Evolutionary conservation across 2,797 vertebrate species (phyloP).

Genomic region (Periparus ater): DNA sequence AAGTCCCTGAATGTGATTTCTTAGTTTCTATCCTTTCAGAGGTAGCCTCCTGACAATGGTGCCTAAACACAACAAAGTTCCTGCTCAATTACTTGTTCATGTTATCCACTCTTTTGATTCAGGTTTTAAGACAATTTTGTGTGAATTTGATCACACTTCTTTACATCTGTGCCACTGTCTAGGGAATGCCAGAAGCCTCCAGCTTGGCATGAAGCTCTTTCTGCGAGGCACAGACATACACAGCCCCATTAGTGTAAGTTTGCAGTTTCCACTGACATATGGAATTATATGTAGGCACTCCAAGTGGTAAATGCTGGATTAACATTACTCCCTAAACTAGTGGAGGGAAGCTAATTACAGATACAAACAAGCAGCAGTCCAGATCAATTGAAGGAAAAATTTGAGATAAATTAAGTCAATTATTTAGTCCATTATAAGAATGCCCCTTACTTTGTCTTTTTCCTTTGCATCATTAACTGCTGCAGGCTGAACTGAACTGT

Average conservation of each 20-base stretch:
- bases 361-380: neutral
- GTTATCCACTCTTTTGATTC: neutral
- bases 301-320: neutral
- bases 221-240: neutral
- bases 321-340: neutral
- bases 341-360: neutral
- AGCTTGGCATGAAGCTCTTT: neutral
- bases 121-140: neutral
- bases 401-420: neutral
- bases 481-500: neutral
- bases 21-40: neutral
- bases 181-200: neutral
- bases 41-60: neutral
- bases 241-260: rapidly evolving
- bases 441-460: neutral
- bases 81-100: neutral
- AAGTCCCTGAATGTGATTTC: neutral
- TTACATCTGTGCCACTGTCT: neutral
- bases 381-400: neutral
- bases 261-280: neutral
- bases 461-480: neutral
- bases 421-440: neutral
- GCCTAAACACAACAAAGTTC: neutral
- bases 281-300: neutral
- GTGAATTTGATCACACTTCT: neutral